Percentiles rank a stretch among this genome's conserved stretches.
Evolutionary conservation across 2,113 vertebrate species (phyloP).

Genomic region (Microcebus griseorufus): DNA sequence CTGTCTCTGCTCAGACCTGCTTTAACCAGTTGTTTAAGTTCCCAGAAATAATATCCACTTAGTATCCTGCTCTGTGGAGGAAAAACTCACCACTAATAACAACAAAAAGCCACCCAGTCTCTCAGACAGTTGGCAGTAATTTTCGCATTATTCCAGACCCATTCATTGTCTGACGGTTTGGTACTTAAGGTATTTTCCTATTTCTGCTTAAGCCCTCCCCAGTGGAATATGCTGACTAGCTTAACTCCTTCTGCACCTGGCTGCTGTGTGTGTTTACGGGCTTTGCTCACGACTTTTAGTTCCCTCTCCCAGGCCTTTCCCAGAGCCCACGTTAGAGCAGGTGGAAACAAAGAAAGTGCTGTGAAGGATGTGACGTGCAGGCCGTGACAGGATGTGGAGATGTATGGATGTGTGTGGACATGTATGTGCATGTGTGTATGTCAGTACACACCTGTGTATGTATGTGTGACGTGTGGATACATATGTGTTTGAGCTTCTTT

Average conservation of each 20-base stretch:
- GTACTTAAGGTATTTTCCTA: conserved; percentile 56
- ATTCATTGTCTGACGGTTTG: conserved; percentile 54
- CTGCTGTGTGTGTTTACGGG: background rate
- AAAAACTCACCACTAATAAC: background rate
- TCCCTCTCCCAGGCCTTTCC: too few relatives aligned
- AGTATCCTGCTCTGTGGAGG: background rate
- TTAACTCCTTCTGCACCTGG: conserved; percentile 65
- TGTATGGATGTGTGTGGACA: too few relatives aligned
- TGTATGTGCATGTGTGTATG: too few relatives aligned
- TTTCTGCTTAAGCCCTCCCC: conserved; percentile 58
- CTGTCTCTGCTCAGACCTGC: background rate
- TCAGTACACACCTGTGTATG: too few relatives aligned
- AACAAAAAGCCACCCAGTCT: background rate
- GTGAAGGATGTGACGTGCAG: too few relatives aligned
- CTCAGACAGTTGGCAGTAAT: conserved; percentile 48
- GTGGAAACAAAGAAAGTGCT: background rate
- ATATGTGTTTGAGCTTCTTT: too few relatives aligned
- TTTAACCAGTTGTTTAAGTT: conserved; percentile 42
- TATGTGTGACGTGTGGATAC: too few relatives aligned
- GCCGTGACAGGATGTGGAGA: too few relatives aligned
- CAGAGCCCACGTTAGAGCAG: background rate
- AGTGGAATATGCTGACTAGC: conserved; percentile 18
- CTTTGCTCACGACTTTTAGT: background rate
- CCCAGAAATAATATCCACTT: conserved; percentile 59
- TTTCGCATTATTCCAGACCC: conserved; percentile 63